Conservation (phyloP, 2,113 vertebrate genomes). For the Calyptommatus sinebrachiatus region DNA sequence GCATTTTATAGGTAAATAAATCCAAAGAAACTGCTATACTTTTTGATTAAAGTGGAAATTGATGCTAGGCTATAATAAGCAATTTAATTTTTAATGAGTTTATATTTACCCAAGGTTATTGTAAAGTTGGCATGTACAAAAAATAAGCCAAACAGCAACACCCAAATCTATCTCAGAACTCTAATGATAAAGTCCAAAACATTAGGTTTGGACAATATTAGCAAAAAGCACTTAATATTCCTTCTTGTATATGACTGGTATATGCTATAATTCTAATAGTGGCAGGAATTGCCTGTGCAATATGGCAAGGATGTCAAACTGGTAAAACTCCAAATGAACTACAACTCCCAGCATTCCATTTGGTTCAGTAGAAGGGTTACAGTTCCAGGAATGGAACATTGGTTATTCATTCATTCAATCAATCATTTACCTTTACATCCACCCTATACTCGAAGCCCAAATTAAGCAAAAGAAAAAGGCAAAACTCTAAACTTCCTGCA, state of each 20-base stretch:
- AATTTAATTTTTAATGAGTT: constrained; percentile 82
- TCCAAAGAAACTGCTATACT: constrained; percentile 67
- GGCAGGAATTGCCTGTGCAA: too few relatives aligned
- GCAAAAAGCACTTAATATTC: constrained; percentile 41
- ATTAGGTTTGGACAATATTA: constrained; percentile 60
- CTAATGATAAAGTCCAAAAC: constrained; percentile 57
- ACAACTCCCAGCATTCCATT: too few relatives aligned
- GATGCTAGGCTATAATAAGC: constrained; percentile 73
- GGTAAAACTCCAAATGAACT: too few relatives aligned
- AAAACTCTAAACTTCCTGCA: too few relatives aligned
- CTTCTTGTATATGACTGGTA: constrained; percentile 49
- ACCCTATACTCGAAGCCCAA: too few relatives aligned
- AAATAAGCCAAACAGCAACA: constrained; percentile 52
- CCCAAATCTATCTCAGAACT: constrained; percentile 40
- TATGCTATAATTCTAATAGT: constrained; percentile 47
- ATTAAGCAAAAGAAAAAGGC: too few relatives aligned
- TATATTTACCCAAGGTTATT: constrained; percentile 70
- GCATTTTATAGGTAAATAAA: constrained; percentile 68
- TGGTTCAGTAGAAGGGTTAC: too few relatives aligned
- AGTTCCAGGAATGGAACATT: too few relatives aligned
- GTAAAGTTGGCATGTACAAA: constrained; percentile 57
- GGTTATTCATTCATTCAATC: too few relatives aligned
- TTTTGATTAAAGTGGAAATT: constrained; percentile 75
- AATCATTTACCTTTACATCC: too few relatives aligned
- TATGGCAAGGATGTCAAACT: too few relatives aligned